These are phyloP conservation scores for Epinephelus moara DNA, from an alignment of 2,113 vertebrate genomes.

Conservation along the genomic window DNA sequence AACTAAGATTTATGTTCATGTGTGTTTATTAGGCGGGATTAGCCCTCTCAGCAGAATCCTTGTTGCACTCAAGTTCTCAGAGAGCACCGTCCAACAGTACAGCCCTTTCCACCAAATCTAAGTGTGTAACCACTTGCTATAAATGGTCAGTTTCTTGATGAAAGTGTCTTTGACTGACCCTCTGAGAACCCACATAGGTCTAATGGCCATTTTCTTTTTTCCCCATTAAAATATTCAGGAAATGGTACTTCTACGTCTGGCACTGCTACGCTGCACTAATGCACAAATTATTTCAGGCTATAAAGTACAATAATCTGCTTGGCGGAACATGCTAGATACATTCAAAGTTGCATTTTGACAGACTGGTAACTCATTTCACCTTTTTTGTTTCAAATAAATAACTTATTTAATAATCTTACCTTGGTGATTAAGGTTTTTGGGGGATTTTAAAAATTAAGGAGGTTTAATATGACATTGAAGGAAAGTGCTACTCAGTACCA, in stretches of 20 bases:
- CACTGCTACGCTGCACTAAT: no score
- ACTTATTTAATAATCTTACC: neutral
- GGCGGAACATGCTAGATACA: no score
- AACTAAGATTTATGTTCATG: neutral
- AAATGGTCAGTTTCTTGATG: neutral
- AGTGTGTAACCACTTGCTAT: neutral
- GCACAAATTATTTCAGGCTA: no score
- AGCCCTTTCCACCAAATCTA: neutral
- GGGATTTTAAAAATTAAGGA: neutral
- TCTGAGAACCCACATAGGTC: neutral
- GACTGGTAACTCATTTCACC: no score
- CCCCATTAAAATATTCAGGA: neutral
- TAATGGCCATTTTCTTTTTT: neutral
- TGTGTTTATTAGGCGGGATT: neutral
- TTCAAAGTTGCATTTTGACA: no score
- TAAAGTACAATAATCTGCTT: no score
- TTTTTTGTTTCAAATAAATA: no score
- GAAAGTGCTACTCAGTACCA: neutral
- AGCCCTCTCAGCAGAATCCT: neutral
- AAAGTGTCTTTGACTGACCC: neutral
- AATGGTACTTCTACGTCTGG: neutral
- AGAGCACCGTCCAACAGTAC: neutral
- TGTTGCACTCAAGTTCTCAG: neutral
- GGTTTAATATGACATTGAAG: neutral
- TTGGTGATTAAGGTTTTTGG: neutral